phyloP scores from a whole-genome alignment of 2,113 vertebrate species.

The Notarius lentiginosus region DNA sequence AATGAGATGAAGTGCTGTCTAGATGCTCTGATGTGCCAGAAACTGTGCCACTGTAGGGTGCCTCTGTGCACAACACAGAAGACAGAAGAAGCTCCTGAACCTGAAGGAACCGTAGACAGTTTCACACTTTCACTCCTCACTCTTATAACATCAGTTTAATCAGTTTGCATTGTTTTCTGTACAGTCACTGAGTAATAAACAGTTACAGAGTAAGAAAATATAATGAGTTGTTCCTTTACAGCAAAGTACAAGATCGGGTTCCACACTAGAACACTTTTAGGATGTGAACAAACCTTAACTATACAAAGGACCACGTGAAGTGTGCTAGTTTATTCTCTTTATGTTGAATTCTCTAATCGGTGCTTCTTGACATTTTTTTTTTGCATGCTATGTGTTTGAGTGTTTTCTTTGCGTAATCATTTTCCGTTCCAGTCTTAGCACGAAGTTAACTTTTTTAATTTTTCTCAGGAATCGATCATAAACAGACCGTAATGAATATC shows the following conservation, averaged over 20 bases:
- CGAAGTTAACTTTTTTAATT: no score
- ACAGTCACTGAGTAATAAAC: neutral
- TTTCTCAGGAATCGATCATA: neutral
- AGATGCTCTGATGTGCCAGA: neutral
- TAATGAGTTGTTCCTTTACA: neutral
- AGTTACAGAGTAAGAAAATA: neutral
- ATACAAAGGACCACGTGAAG: no score
- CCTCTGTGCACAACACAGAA: neutral
- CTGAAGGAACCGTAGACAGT: no score
- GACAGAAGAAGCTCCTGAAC: no score
- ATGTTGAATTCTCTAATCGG: no score
- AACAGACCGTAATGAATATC: neutral
- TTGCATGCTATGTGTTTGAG: neutral
- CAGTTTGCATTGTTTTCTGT: neutral
- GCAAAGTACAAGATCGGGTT: neutral
- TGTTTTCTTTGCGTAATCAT: neutral
- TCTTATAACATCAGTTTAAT: neutral
- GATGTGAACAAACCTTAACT: neutral
- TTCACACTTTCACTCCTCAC: neutral
- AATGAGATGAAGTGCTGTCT: no score
- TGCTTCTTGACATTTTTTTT: neutral
- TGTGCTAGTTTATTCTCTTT: no score
- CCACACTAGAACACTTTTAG: neutral
- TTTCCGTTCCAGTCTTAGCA: neutral
- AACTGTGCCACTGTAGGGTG: neutral